Evolutionary conservation across 2,888 invertebrate species (phyloP).

Genomic region (Lepas anatifera): DNA sequence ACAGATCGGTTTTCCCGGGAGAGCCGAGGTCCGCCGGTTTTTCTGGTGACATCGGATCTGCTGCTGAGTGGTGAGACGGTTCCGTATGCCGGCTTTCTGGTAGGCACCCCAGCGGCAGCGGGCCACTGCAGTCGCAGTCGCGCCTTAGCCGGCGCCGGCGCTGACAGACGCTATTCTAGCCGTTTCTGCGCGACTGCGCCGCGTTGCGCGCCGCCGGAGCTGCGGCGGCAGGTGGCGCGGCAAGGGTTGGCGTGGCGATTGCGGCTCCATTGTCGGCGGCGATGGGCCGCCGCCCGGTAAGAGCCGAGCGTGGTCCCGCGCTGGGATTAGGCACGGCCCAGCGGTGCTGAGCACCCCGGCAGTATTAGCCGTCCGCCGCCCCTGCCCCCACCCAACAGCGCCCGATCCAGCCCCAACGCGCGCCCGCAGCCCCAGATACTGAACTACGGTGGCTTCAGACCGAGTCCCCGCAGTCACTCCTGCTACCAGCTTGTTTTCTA

Average conservation of each 20-base stretch:
- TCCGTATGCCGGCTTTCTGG: no score
- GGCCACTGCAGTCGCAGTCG: background rate
- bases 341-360: no score
- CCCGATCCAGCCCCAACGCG: background rate
- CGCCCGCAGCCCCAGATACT: background rate
- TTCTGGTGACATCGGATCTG: no score
- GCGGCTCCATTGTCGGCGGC: background rate
- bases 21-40: no score
- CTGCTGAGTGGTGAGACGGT: no score
- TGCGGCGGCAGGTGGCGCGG: background rate
- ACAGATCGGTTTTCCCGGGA: no score
- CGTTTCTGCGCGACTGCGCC: background rate
- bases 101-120: no score
- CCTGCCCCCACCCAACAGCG: background rate
- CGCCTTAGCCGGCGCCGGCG: background rate
- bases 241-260: background rate
- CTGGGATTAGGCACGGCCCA: background rate
- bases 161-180: background rate
- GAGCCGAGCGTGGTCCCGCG: background rate
- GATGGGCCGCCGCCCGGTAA: background rate
- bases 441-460: no score
- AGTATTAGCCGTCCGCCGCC: no score
- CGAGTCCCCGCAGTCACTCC: no score
- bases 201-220: background rate
- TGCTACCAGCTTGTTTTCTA: no score